Percentiles rank a stretch among this genome's conserved stretches.
Evolutionary conservation across 2,797 vertebrate species (phyloP).

Genomic region (Peromyscus nudipes): DNA sequence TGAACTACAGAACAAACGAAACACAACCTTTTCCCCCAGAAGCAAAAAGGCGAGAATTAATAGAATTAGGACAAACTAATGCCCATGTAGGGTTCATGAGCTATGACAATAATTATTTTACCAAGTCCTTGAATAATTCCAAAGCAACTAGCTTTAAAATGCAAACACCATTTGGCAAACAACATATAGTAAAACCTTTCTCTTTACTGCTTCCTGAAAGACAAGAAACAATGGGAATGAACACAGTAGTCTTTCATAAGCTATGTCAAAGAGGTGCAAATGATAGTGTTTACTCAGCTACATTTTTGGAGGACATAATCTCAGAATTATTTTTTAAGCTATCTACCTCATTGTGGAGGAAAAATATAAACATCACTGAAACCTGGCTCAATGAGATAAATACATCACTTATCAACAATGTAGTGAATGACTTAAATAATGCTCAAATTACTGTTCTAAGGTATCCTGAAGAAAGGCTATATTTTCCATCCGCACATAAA

Average conservation of each 20-base stretch:
- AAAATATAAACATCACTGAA: conserved; percentile 56
- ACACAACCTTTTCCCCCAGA: conserved; percentile 39
- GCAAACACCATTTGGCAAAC: conserved; percentile 6
- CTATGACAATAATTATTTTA: conserved; percentile 10
- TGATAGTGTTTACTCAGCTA: conserved; percentile 75
- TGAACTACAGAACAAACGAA: conserved; percentile 15
- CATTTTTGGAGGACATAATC: conserved; percentile 81
- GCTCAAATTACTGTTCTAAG: conserved; percentile 65
- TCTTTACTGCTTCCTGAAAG: background rate
- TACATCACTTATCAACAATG: conserved; percentile 58
- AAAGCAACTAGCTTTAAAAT: background rate
- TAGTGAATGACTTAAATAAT: conserved; percentile 72
- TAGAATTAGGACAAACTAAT: conserved; percentile 27
- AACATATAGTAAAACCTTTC: background rate
- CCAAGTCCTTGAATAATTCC: conserved; percentile 5
- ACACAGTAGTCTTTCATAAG: background rate
- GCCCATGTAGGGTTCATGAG: background rate
- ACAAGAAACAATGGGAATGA: conserved; percentile 30
- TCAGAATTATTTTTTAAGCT: conserved; percentile 80
- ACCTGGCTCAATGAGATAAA: conserved; percentile 63
- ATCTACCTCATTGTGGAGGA: conserved; percentile 64
- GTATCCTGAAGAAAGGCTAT: conserved; percentile 72
- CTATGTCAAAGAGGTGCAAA: background rate
- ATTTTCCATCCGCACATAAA: conserved; percentile 73
- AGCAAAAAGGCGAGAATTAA: conserved; percentile 22